Base-by-base conservation (phyloP, 2,888 invertebrate genomes). In the Oligia latruncula region DNA sequence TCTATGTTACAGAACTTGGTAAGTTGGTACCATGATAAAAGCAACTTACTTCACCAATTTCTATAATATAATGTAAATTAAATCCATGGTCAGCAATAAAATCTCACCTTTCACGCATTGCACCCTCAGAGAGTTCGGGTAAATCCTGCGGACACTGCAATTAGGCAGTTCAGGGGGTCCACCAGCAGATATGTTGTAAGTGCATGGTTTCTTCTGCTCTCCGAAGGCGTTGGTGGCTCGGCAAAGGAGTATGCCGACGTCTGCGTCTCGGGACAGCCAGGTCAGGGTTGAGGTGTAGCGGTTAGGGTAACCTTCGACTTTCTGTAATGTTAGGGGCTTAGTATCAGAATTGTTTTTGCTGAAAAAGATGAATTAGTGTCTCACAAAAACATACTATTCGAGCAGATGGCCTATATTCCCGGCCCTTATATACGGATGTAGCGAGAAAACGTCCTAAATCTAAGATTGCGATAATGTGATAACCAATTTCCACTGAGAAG, bases 161-260 rank as follows among this genome's bases (percentile, higher is more conserved):
- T 92, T 88, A 0, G 96, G 96, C 0, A 92, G 58, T 0, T 86
- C 86, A 0, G 95, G 96, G 0, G 94, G 90, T 0, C 95, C 94
- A 0, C 95, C 95, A 0, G 85, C 80, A 0, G 91, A 86, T 0
- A 96, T 88, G 0, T 90, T 90, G 85, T 89, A 95, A 0, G 87
- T 82, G 83, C 96, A 96, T 0, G 96, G 93, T 0, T 88, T 87
- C 78, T 93, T 94, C 85, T 96, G 96, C 52, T 95, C 95, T 0
- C 96, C 96, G 67, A 94, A 94, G 0, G 91, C 55, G 85, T 96
- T 96, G 0, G 92, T 93, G 0, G 95, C 96, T 0, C 94, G 90
- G 81, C 96, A 96, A 17, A 91, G 88, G 0, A 96, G 91, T 1
- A 89, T 74, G 0, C 96, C 96, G 0, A 94, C 78, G 83, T 96